Base-by-base conservation (phyloP, 2,888 invertebrate genomes). In the Tromatobia lineatoria region DNA sequence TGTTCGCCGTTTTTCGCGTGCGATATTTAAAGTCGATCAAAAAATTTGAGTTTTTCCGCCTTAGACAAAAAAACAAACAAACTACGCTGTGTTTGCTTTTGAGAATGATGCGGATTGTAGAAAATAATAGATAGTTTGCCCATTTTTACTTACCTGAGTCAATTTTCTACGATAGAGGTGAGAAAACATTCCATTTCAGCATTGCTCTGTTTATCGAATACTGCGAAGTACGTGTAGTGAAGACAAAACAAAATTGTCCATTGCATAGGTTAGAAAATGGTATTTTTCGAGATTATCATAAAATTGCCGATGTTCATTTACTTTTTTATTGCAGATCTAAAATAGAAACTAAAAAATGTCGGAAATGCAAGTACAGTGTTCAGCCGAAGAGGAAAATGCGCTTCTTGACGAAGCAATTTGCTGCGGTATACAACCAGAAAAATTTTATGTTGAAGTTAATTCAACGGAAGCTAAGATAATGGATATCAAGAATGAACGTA, bases 361-460 rank as follows among this genome's bases (percentile, higher is more conserved):
- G 23, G 75, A 75, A 52, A 47, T 50, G 18, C 42, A 45, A 18
- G 47, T 15, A 23, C 45, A 67, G 47, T 67, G 47, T 1, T 20
- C 66, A 1, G 50, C 86, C 6, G 85, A 79, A 0, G 89, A 90
- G 38, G 90, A 91, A 18, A 89, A 91, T 76, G 87, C 86, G n/a
- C 87, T 91, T 23, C 66, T 90, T 8, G 86, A 90, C 11, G 89
- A 90, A 80, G 89, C 87, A 0, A 79, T 91, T 59, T 89, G 88
- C 45, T 87, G 87, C 83, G 73, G 83, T 13, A 59, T 64, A 6
- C 78, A 82, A 11, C 45, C 82, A 0, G 80, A 38, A n/a, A 81
- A 85, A 52, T 61, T 85, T 11, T 20, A 78, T 8, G 34, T 79
- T 8, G 23, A 71, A 20, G 54, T 38, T 10, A 70, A 75, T 15